These are phyloP conservation scores for Sitta carolinensis DNA, from an alignment of 2,797 vertebrate species.

Conservation along the genomic window DNA sequence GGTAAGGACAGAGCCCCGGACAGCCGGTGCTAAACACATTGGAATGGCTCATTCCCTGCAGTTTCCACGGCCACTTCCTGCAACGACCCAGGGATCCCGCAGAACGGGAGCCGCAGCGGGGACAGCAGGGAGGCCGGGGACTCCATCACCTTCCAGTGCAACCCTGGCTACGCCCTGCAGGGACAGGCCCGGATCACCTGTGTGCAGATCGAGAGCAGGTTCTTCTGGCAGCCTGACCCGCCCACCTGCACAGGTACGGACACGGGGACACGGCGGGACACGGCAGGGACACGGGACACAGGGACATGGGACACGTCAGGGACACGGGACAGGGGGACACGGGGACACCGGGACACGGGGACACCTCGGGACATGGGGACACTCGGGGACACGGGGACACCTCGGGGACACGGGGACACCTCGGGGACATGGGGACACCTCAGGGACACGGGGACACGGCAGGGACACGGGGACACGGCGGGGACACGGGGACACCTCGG, in stretches of 20 bases:
- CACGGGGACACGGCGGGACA: neutral
- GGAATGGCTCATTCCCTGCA: neutral
- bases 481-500: no score
- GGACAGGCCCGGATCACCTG: slow-evolving; percentile 92
- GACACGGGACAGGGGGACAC: neutral
- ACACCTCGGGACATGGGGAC: no score
- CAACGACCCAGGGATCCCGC: slow-evolving; percentile 94
- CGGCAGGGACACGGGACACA: no score
- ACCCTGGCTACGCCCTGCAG: slow-evolving; percentile 91
- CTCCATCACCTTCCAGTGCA: slow-evolving; percentile 92
- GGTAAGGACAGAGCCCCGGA: neutral
- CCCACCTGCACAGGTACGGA: slow-evolving; percentile 87
- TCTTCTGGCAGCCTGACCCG: slow-evolving; percentile 98
- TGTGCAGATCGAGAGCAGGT: slow-evolving; percentile 93
- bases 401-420: no score
- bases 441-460: no score
- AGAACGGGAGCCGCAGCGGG: slow-evolving; percentile 92
- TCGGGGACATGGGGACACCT: no score
- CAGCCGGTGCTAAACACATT: neutral
- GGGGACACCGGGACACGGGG: no score
- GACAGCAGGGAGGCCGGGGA: slow-evolving; percentile 92
- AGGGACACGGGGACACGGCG: no score
- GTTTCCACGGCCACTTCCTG: slow-evolving; percentile 96
- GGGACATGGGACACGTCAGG: no score
- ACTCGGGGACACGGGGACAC: no score